A percentile compares a stretch with the other conserved stretches of the same genome.
These are phyloP conservation scores for Sebastes cheni DNA, from an alignment of 2,797 vertebrate genomes.

Conservation along the genomic window DNA sequence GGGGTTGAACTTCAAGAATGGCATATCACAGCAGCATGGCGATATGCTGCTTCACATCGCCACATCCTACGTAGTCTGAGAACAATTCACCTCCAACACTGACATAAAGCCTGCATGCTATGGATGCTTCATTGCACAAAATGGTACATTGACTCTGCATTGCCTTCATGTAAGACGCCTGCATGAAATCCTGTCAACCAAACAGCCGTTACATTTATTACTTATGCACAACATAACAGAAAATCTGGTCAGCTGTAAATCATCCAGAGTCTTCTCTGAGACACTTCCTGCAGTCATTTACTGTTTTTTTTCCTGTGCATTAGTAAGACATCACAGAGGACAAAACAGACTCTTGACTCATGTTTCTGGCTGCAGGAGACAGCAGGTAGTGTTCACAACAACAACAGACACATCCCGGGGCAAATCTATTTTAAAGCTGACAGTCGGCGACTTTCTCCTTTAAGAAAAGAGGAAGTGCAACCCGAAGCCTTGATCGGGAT, in stretches of 20 bases:
- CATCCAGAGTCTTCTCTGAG: conserved; percentile 1
- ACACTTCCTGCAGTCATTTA: conserved; percentile 19
- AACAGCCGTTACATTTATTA: not conserved
- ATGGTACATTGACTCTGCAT: not conserved
- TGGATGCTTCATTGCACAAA: conserved; percentile 1
- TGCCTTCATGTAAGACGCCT: not conserved
- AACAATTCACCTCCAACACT: not conserved
- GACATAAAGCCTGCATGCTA: conserved; percentile 1
- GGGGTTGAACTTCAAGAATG: not conserved
- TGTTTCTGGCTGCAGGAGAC: conserved; percentile 61
- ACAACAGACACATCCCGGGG: conserved; percentile 45
- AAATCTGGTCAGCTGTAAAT: conserved; percentile 20
- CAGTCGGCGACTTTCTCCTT: conserved; percentile 44
- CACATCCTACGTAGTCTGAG: not conserved
- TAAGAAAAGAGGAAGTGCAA: conserved; percentile 49
- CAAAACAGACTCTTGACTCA: conserved; percentile 49
- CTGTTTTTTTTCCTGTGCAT: conserved; percentile 29
- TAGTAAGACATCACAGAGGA: conserved; percentile 46
- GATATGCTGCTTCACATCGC: not conserved
- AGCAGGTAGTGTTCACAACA: conserved; percentile 60
- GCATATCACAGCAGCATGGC: not conserved
- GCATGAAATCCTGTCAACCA: conserved; percentile 12
- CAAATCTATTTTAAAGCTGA: conserved; percentile 61
- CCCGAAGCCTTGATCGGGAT: conserved; percentile 55
- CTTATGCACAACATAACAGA: not conserved